A percentile compares a stretch with the other conserved stretches of the same genome.
Evolutionary conservation across 1,140 invertebrate genomes (phyloP).

Genomic region (Papilio machaon): DNA sequence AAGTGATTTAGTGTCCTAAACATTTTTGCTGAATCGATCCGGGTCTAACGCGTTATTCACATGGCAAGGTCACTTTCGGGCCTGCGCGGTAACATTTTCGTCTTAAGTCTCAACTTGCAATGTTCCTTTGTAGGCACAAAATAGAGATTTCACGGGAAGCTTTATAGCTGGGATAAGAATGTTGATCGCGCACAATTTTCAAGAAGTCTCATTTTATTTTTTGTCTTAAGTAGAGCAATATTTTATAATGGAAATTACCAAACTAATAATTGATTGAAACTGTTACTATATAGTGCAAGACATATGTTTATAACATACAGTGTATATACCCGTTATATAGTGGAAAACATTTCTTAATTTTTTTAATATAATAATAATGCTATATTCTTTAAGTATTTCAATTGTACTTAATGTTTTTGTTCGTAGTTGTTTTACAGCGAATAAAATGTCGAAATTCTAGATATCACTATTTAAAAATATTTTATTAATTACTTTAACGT

Average conservation of each 20-base stretch:
- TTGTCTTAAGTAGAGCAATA: neutral
- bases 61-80: slow-evolving; percentile 33
- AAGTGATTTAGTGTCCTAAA: slow-evolving; percentile 35
- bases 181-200: slow-evolving; percentile 6
- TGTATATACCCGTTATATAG: too few species aligned
- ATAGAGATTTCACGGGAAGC: slow-evolving; percentile 25
- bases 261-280: neutral
- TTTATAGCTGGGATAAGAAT: slow-evolving; percentile 25
- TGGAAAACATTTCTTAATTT: too few species aligned
- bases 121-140: slow-evolving; percentile 17
- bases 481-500: too few species aligned
- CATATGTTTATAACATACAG: neutral
- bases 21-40: slow-evolving; percentile 39
- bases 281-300: neutral
- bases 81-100: slow-evolving; percentile 33
- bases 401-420: too few species aligned
- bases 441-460: too few species aligned
- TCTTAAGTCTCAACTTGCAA: slow-evolving; percentile 33
- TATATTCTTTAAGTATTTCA: too few species aligned
- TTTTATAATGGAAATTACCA: neutral
- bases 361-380: too few species aligned
- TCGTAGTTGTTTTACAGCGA: too few species aligned
- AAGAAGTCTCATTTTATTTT: slow-evolving; percentile 18
- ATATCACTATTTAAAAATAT: too few species aligned
- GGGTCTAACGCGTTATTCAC: slow-evolving; percentile 24